Evolutionary conservation across 2,888 invertebrate genomes (phyloP), one percentile per base, ranked within the genome.

Genomic region (Acanthococcus lagerstroemiae): DNA sequence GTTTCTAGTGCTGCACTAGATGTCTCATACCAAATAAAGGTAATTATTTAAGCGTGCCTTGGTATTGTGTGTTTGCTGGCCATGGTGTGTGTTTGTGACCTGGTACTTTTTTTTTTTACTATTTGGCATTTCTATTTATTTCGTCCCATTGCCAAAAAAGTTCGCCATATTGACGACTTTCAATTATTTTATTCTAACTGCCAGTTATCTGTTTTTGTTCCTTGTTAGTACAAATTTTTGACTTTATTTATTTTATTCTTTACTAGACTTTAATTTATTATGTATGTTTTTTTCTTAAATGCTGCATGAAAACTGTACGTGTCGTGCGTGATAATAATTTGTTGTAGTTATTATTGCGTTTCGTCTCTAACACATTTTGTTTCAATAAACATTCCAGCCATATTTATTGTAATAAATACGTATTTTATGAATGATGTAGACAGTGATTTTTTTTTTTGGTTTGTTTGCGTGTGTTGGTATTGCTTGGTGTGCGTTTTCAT

Each of bases 191-290:
- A n/a, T 27, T 58, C 21, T 25, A 50, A 61, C 61, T 61, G 61
- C 61, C 61, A 61, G 22, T 44, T 19, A 26, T 54, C n/a, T 9
- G n/a, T n/a, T n/a, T 22, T 61, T 61, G 61, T 61, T 61, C 61
- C 61, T 61, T 52, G 27, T 27, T 50, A 61, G 61, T 61, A 61
- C 61, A 61, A 61, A 61, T 61, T 54, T 61, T 37, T 6, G 26
- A 19, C 30, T 4, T 37, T 30, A 37, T 25, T 58, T 58, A 30
- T 61, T 61, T 61, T 61, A 30, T 19, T 60, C 15, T 61, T 21
- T 27, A 30, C 27, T 37, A n/a, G 22, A 52, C 22, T 52, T 52
- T 54, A 25, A 55, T 26, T 30, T 5, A 27, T 55, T 54, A 30
- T 19, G 27, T 61, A 19, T 50, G 26, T 21, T 37, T 45, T 2